phyloP scores from a whole-genome alignment of 2,888 invertebrate species.

The Parasteatoda lunata region DNA sequence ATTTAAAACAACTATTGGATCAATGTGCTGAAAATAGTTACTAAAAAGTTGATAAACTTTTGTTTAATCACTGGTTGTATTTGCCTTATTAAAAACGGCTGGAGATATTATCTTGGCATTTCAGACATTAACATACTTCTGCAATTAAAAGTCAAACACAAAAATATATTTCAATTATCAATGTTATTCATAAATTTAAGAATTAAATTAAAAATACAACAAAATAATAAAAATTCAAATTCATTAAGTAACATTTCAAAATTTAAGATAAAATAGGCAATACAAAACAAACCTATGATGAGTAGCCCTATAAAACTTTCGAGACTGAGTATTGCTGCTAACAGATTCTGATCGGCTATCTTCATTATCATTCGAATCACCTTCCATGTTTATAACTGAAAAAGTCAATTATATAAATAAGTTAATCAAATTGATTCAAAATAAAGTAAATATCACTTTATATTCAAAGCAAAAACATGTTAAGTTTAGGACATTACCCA shows the following conservation, averaged over 20 bases:
- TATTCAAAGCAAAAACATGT: background rate
- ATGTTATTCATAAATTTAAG: background rate
- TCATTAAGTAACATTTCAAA: background rate
- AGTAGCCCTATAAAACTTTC: slow-evolving; percentile 56
- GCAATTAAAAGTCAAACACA: background rate
- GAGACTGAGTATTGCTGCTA: slow-evolving; percentile 44
- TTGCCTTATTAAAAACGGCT: too few relatives aligned
- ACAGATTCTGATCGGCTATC: slow-evolving; percentile 52
- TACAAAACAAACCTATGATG: slow-evolving; percentile 44
- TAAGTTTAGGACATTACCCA: background rate
- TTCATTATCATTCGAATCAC: slow-evolving; percentile 11
- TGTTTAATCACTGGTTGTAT: too few relatives aligned
- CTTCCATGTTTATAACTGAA: slow-evolving; percentile 50
- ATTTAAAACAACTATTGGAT: too few relatives aligned
- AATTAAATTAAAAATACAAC: background rate
- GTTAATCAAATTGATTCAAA: too few relatives aligned
- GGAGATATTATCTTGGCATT: background rate
- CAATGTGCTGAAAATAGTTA: too few relatives aligned
- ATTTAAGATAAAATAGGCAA: slow-evolving; percentile 3
- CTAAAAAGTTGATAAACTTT: too few relatives aligned
- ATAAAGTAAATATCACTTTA: background rate
- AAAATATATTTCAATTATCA: background rate
- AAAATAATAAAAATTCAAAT: background rate
- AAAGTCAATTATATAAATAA: background rate
- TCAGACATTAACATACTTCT: background rate